Evolutionary conservation across 2,888 invertebrate genomes (phyloP).

Genomic region (Spilosoma lubricipeda): DNA sequence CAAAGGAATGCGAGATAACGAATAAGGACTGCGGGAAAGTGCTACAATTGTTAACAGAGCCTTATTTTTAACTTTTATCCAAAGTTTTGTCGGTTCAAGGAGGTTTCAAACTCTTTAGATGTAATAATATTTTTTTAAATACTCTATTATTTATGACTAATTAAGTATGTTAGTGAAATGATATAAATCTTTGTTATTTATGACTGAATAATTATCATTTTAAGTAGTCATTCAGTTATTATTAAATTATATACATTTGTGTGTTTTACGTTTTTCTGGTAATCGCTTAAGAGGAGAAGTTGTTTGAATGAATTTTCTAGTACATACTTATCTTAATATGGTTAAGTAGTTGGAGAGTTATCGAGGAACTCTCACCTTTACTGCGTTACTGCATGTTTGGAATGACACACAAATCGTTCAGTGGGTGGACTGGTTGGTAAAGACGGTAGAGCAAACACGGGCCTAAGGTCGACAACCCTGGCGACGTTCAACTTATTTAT

Average conservation of each 20-base stretch:
- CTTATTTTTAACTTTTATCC: neutral
- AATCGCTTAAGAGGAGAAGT: neutral
- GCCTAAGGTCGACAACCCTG: slow-evolving; percentile 76
- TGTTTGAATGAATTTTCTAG: neutral
- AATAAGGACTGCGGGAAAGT: slow-evolving; percentile 54
- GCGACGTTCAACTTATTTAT: slow-evolving; percentile 67
- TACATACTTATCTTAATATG: neutral
- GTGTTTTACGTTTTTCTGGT: slow-evolving; percentile 8
- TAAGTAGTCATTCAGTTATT: slow-evolving; percentile 21
- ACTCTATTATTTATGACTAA: slow-evolving; percentile 34
- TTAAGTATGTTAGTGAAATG: slow-evolving; percentile 22
- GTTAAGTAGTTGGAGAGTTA: slow-evolving; percentile 41
- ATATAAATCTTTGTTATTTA: slow-evolving; percentile 46
- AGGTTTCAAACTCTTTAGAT: slow-evolving; percentile 4
- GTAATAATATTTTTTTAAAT: slow-evolving; percentile 15
- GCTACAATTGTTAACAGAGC: slow-evolving; percentile 21
- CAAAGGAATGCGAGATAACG: slow-evolving; percentile 75
- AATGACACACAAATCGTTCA: slow-evolving; percentile 70
- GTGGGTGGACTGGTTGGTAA: slow-evolving; percentile 84
- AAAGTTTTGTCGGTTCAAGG: neutral
- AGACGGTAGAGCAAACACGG: slow-evolving; percentile 68
- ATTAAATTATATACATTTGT: slow-evolving; percentile 15
- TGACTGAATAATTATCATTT: slow-evolving; percentile 20
- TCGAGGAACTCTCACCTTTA: slow-evolving; percentile 62
- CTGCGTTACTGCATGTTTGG: slow-evolving; percentile 63